A percentile compares a stretch with the other conserved stretches of the same genome.
Evolutionary conservation across 92 coral and sea anemone species (phyloP).

Genomic region (Isaurus tuberculatus): DNA sequence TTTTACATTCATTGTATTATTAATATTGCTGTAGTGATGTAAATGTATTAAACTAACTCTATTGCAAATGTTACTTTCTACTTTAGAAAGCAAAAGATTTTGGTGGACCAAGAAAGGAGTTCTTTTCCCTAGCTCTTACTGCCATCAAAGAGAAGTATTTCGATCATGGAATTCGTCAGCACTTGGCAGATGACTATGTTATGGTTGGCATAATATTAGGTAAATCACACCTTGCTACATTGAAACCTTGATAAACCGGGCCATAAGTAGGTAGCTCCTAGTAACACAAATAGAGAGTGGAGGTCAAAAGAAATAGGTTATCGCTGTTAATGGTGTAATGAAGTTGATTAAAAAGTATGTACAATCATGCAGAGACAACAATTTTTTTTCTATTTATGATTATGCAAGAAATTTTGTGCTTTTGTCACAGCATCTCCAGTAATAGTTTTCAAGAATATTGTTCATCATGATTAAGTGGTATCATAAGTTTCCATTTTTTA

Average conservation of each 20-base stretch:
- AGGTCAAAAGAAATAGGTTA: conserved; percentile 8
- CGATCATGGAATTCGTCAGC: conserved; percentile 18
- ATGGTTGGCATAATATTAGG: conserved; percentile 25
- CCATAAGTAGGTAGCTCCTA: conserved; percentile 15
- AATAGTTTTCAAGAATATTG: neutral
- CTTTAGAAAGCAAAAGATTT: conserved; percentile 57
- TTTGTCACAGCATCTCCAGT: conserved; percentile 14
- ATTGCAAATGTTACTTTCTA: conserved; percentile 15
- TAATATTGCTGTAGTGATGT: neutral
- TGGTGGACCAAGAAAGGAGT: conserved; percentile 60
- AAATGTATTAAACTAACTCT: conserved; percentile 11
- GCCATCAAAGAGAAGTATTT: conserved; percentile 46
- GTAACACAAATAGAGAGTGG: conserved; percentile 9
- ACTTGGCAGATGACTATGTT: conserved; percentile 22
- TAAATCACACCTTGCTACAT: conserved; percentile 15
- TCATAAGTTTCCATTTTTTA: neutral
- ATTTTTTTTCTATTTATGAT: conserved; percentile 18
- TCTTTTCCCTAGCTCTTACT: conserved; percentile 41
- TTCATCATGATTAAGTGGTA: conserved; percentile 15
- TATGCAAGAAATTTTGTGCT: conserved; percentile 13
- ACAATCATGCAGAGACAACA: conserved; percentile 8
- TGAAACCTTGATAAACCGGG: conserved; percentile 16
- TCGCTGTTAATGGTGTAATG: neutral
- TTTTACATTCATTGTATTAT: conserved; percentile 2
- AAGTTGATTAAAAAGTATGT: too few species aligned